Percentiles rank a stretch among this genome's conserved stretches.
phyloP scores from a whole-genome alignment of 2,888 invertebrate species.

The Polyommatus icarus region DNA sequence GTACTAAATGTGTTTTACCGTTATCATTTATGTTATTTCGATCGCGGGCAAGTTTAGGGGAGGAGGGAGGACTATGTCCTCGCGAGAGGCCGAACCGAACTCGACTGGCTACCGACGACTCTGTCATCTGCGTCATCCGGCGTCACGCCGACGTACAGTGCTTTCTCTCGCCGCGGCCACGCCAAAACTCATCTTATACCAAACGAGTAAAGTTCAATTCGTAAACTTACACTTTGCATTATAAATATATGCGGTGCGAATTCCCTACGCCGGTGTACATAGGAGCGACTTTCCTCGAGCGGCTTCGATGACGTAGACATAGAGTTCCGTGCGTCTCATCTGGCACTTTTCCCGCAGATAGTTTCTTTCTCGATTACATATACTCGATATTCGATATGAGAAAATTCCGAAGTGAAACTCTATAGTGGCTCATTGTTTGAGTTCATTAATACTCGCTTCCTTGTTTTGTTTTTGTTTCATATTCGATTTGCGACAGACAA shows the following conservation, averaged over 20 bases:
- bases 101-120: constrained; percentile 55
- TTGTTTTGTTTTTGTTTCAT: constrained; percentile 33
- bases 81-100: constrained; percentile 58
- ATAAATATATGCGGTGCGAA: constrained; percentile 48
- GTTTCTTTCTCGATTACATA: constrained; percentile 56
- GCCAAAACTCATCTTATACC: constrained; percentile 56
- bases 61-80: constrained; percentile 49
- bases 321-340: constrained; percentile 59
- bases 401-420: constrained; percentile 56
- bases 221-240: constrained; percentile 32
- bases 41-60: constrained; percentile 44
- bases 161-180: constrained; percentile 65
- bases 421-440: constrained; percentile 46
- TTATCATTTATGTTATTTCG: constrained; percentile 52
- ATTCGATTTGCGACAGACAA: constrained; percentile 23
- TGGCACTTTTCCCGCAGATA: constrained; percentile 70
- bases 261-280: constrained; percentile 50
- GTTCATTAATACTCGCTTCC: constrained; percentile 34
- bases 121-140: constrained; percentile 75
- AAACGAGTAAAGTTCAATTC: constrained; percentile 55
- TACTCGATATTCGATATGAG: constrained; percentile 61
- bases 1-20: constrained; percentile 33
- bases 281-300: constrained; percentile 51
- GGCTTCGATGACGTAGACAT: constrained; percentile 54
- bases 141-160: constrained; percentile 72